Base-by-base conservation (phyloP, 2,888 invertebrate genomes). In the Latheticus oryzae region DNA sequence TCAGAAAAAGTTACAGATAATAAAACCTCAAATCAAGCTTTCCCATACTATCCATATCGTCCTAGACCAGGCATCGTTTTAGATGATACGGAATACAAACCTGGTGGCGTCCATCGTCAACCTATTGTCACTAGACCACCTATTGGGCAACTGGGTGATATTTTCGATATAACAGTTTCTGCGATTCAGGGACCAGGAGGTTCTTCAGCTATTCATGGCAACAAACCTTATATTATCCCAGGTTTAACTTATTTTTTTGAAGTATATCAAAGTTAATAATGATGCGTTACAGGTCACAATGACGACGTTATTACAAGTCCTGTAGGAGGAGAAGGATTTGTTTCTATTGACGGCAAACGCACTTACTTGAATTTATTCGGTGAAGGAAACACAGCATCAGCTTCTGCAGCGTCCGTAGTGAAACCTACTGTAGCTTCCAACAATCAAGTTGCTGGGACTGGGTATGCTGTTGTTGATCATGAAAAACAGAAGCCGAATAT, bases 271-370 rank as follows among this genome's bases (percentile, higher is more conserved):
- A n/a, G n/a, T n/a, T n/a, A n/a, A n/a, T n/a, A n/a, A n/a, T n/a
- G n/a, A n/a, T n/a, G n/a, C n/a, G n/a, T n/a, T n/a, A 12, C 42
- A 7, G 58, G 60, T 1, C 59, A 60, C 5, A 59, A 62, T n/a
- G 71, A 78, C 5, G 91, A 91, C 70, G 90, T 93, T 37, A 92
- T 94, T 45, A 86, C 93, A 1, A 88, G 91, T 0, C 86, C 91
- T 1, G 85, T 89, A 3, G 90, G 90, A 9, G 88, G 89, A 35
- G 89, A 93, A 71, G 91, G 93, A 15, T 94, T 92, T 78, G 95
- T 95, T 8, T 94, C 93, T 13, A 95, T 95, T 54, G 94, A 95
- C 73, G 95, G 95, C 23, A 92, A 94, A 79, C 82, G 93, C 69
- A 94, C 93, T 0, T 93, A 94, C 74, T 83, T 95, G 66, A 92